These are phyloP conservation scores for Pyrocephalus nanus DNA, from an alignment of 2,797 vertebrate species.

Conservation along the genomic window DNA sequence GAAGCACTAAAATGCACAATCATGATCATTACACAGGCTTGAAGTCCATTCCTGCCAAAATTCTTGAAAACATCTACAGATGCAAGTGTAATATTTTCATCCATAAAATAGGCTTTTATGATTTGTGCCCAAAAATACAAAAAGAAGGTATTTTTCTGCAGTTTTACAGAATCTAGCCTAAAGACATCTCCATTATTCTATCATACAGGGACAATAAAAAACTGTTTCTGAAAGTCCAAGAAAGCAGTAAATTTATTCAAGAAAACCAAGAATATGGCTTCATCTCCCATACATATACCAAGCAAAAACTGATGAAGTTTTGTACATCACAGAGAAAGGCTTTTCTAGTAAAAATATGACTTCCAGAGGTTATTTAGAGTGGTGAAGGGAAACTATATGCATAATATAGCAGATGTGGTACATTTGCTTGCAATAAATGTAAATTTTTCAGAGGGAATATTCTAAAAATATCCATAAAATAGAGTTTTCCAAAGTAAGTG, in stretches of 20 bases:
- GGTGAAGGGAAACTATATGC: not conserved
- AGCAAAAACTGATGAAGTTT: not conserved
- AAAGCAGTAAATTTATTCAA: not conserved
- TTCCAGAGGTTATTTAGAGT: not conserved
- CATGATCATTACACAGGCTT: not conserved
- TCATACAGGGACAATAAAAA: not conserved
- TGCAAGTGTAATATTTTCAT: not conserved
- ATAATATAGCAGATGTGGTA: not conserved
- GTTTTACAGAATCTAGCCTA: not conserved
- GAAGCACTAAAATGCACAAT: not conserved
- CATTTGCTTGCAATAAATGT: not conserved
- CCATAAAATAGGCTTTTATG: not conserved
- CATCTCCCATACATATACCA: not conserved
- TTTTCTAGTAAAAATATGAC: not conserved
- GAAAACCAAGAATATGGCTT: not conserved
- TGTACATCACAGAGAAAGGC: not conserved
- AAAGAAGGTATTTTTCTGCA: not conserved
- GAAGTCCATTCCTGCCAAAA: not conserved
- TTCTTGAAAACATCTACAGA: not conserved
- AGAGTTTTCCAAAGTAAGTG: not conserved
- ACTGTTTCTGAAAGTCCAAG: not conserved
- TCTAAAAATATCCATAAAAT: not conserved
- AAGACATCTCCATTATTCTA: not conserved
- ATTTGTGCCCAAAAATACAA: not conserved
- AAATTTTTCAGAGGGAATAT: not conserved